phyloP scores from a whole-genome alignment of 2,797 vertebrate genomes.

The Dendrocincla tyrannina region DNA sequence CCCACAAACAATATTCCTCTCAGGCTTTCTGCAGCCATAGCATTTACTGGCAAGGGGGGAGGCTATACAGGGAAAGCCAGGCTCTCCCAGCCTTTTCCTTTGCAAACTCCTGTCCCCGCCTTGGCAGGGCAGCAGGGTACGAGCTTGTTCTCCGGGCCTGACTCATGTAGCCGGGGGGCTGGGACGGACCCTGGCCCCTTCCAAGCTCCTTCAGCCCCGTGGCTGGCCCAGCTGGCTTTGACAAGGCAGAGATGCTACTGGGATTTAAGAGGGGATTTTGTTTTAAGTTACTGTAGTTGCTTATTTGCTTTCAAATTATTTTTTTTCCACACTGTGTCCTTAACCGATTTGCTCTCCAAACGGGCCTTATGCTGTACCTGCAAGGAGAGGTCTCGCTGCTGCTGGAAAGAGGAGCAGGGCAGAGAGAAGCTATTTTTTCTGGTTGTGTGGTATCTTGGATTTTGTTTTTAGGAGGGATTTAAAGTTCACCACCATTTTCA shows the following conservation, averaged over 20 bases:
- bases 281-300: not conserved
- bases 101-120: not conserved
- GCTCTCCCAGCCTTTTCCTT: not conserved
- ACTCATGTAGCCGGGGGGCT: not conserved
- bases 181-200: not conserved
- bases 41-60: constrained; percentile 24
- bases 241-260: not conserved
- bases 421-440: not conserved
- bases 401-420: not conserved
- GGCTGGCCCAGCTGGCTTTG: not conserved
- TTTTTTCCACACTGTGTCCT: not conserved
- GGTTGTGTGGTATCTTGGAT: not conserved
- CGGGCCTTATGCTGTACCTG: not conserved
- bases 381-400: not conserved
- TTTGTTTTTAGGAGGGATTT: not conserved
- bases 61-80: constrained; percentile 4
- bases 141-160: not conserved
- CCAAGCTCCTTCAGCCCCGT: not conserved
- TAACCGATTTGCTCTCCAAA: not conserved
- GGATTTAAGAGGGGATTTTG: not conserved
- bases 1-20: constrained; percentile 84
- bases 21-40: constrained; percentile 69
- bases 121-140: not conserved
- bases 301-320: not conserved
- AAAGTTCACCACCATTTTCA: not conserved